phyloP scores from a whole-genome alignment of 2,797 vertebrate species.

The Sparus aurata region DNA sequence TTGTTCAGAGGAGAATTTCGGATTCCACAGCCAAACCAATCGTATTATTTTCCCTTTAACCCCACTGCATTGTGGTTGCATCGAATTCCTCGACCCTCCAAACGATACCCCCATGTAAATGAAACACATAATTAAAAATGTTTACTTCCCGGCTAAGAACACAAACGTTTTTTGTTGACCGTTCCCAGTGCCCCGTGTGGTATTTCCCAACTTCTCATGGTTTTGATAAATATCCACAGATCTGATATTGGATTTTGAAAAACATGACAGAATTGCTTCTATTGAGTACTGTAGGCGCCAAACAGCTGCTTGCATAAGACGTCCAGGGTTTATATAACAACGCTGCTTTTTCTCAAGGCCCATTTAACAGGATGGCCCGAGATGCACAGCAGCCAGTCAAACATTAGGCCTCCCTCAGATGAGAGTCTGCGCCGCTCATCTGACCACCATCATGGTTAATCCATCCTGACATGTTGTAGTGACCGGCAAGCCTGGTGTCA shows the following conservation, averaged over 20 bases:
- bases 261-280: constrained; percentile 50
- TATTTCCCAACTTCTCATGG: constrained; percentile 66
- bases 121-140: constrained; percentile 79
- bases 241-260: constrained; percentile 53
- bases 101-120: constrained; percentile 66
- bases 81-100: constrained; percentile 65
- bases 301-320: constrained; percentile 47
- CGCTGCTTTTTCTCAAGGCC: constrained; percentile 42
- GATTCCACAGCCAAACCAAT: constrained; percentile 72
- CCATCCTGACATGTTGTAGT: constrained; percentile 62
- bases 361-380: constrained; percentile 40
- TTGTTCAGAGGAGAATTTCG: constrained; percentile 63
- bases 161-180: constrained; percentile 73
- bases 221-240: constrained; percentile 65
- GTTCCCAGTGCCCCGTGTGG: constrained; percentile 34
- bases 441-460: constrained; percentile 76
- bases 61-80: constrained; percentile 69
- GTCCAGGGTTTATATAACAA: constrained; percentile 33
- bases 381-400: constrained; percentile 48
- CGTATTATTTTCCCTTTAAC: constrained; percentile 77
- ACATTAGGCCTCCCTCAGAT: constrained; percentile 53
- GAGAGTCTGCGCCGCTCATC: constrained; percentile 51
- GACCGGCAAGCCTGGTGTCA: constrained; percentile 51
- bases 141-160: constrained; percentile 69
- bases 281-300: constrained; percentile 50